Evolutionary conservation across 2,113 vertebrate species (phyloP), one percentile per base, ranked within the genome.

Genomic region (Sphyrna mokarran): DNA sequence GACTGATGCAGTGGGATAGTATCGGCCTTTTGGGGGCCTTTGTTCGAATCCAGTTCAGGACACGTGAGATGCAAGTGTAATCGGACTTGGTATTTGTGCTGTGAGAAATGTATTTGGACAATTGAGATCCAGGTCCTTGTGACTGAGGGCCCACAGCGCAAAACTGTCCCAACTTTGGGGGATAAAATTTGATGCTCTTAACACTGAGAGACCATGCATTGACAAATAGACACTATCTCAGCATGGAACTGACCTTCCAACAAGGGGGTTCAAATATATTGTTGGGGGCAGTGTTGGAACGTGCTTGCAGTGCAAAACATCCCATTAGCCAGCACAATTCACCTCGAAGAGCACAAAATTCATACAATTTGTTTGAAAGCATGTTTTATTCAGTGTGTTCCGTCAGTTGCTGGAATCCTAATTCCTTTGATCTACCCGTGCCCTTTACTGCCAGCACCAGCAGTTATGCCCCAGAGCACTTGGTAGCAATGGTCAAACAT

Each of bases 341-440:
- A 91, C 61, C 89, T 91, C 89, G 5, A 91, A 66, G 89, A 90
- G 29, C 11, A 37, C 58, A 90, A n/a, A 33, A 66, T 66, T 66
- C 61, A 66, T 63, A 37, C 29, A 40, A 91, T 37, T 66, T 14
- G 29, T 91, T 91, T 91, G 14, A 91, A 91, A 91, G 37, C 16
- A 91, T 91, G 89, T 66, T 91, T 66, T 91, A 66, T 91, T 63
- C 58, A 91, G 58, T 63, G 58, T 40, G 80, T 83, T 40, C 80
- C 80, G 4, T 83, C 80, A 83, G 58, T 37, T 66, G 58, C 58
- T 66, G 63, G 61, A 91, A 66, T 91, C 63, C 61, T n/a, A 93
- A n/a, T 93, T 93, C 33, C 14, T 66, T 93, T 93, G 61, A 66
- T 61, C 87, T 90, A 90, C 87, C 54, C 87, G n/a, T 66, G 89